Conservation (phyloP, 2,888 invertebrate genomes). For the Uloborus plumipes region DNA sequence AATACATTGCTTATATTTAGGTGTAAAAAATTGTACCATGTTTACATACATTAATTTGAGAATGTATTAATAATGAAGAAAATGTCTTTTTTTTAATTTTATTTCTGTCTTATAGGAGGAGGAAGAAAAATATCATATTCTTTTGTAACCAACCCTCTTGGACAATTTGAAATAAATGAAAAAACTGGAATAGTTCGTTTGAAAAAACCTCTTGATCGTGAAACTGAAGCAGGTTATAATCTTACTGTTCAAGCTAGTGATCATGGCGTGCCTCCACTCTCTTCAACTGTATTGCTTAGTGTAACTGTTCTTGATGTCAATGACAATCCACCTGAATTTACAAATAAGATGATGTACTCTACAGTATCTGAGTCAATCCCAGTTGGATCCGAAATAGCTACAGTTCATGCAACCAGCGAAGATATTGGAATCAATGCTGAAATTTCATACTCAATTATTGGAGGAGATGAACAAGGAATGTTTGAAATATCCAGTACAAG, state of each 20-base stretch:
- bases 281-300: slow-evolving; percentile 79
- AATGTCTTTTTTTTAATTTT: neutral
- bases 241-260: slow-evolving; percentile 86
- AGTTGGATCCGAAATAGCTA: slow-evolving; percentile 84
- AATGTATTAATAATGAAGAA: neutral
- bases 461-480: slow-evolving; percentile 89
- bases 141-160: slow-evolving; percentile 51
- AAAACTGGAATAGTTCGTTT: slow-evolving; percentile 90
- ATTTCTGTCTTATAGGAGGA: slow-evolving; percentile 66
- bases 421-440: slow-evolving; percentile 95
- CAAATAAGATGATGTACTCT: slow-evolving; percentile 82
- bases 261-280: slow-evolving; percentile 82
- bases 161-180: slow-evolving; percentile 76
- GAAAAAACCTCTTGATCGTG: slow-evolving; percentile 84
- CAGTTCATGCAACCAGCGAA: slow-evolving; percentile 88
- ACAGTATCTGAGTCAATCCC: slow-evolving; percentile 82
- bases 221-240: slow-evolving; percentile 81
- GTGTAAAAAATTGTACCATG: neutral
- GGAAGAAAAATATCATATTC: slow-evolving; percentile 59
- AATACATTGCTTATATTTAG: no score
- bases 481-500: slow-evolving; percentile 77
- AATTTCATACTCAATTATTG: slow-evolving; percentile 87
- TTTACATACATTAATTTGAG: neutral
- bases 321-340: slow-evolving; percentile 96
- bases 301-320: slow-evolving; percentile 91